phyloP scores from a whole-genome alignment of 2,888 invertebrate genomes.

The Auanema freiburgensis region DNA sequence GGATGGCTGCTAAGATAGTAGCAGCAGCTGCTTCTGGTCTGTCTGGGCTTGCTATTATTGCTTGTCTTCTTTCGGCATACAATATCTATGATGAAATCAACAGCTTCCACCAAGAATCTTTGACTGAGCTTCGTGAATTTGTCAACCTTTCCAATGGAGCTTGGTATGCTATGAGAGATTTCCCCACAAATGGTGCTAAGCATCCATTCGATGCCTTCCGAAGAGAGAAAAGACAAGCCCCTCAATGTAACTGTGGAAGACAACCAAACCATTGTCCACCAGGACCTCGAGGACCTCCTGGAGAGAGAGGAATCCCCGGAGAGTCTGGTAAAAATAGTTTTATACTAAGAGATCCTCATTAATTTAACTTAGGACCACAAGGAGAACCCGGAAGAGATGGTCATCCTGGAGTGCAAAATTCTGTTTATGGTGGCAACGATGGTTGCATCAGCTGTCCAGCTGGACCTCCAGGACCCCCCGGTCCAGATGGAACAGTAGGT shows the following conservation, averaged over 20 bases:
- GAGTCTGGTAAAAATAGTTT: too few species aligned
- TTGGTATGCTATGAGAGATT: slow-evolving; percentile 34
- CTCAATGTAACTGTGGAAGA: slow-evolving; percentile 39
- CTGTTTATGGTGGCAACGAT: background rate
- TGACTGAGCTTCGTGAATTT: slow-evolving; percentile 39
- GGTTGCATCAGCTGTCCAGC: slow-evolving; percentile 2
- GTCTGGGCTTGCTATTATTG: slow-evolving; percentile 31
- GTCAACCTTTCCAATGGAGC: slow-evolving; percentile 24
- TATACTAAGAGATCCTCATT: too few species aligned
- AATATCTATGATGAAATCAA: slow-evolving; percentile 44
- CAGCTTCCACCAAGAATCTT: slow-evolving; percentile 37
- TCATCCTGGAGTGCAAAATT: background rate
- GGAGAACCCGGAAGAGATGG: slow-evolving; percentile 31
- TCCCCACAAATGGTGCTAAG: slow-evolving; percentile 21
- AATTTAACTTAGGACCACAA: slow-evolving; percentile 13
- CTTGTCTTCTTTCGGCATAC: slow-evolving; percentile 29
- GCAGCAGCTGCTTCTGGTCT: slow-evolving; percentile 31
- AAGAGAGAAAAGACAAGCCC: slow-evolving; percentile 35
- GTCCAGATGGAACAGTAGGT: background rate
- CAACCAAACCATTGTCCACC: slow-evolving; percentile 38
- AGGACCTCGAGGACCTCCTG: slow-evolving; percentile 45
- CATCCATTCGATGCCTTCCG: slow-evolving; percentile 25
- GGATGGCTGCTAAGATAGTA: slow-evolving; percentile 32
- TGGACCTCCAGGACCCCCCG: background rate
- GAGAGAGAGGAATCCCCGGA: slow-evolving; percentile 10